Conservation (phyloP, 2,888 invertebrate genomes). For the Luperina testacea region DNA sequence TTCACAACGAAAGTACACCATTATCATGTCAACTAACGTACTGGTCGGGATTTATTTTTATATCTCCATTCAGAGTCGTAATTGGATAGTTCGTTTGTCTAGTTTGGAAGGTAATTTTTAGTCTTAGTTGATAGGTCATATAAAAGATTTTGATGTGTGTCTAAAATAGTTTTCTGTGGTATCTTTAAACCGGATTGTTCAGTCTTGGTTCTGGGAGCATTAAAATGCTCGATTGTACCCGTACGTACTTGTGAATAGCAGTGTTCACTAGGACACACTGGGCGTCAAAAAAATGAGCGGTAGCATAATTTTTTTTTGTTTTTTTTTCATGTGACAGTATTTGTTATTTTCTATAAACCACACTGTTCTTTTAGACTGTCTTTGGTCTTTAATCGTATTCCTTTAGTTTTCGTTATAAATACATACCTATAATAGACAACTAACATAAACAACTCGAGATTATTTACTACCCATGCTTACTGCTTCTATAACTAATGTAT, state of each 20-base stretch:
- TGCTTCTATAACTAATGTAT: slow-evolving; percentile 15
- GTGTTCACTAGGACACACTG: background rate
- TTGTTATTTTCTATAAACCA: background rate
- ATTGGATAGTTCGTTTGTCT: slow-evolving; percentile 18
- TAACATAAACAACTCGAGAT: background rate
- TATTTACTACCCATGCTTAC: slow-evolving; percentile 23
- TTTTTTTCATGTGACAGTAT: background rate
- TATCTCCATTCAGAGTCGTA: slow-evolving; percentile 40
- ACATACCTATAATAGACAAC: background rate
- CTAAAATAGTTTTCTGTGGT: background rate
- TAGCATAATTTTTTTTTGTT: no score
- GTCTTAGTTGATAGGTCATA: background rate
- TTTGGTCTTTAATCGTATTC: background rate
- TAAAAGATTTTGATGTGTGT: background rate
- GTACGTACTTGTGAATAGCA: background rate
- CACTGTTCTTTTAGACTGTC: background rate
- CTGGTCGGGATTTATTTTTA: slow-evolving; percentile 61
- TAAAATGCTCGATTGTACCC: background rate
- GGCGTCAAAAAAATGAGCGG: background rate
- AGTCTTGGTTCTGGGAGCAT: background rate
- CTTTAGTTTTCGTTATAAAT: background rate
- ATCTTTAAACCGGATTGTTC: background rate
- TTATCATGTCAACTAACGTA: slow-evolving; percentile 69
- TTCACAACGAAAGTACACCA: slow-evolving; percentile 72
- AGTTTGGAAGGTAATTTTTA: background rate